A percentile compares a stretch with the other conserved stretches of the same genome.
Evolutionary conservation across 2,113 vertebrate genomes (phyloP).

Genomic region (Sinosuthora webbiana): DNA sequence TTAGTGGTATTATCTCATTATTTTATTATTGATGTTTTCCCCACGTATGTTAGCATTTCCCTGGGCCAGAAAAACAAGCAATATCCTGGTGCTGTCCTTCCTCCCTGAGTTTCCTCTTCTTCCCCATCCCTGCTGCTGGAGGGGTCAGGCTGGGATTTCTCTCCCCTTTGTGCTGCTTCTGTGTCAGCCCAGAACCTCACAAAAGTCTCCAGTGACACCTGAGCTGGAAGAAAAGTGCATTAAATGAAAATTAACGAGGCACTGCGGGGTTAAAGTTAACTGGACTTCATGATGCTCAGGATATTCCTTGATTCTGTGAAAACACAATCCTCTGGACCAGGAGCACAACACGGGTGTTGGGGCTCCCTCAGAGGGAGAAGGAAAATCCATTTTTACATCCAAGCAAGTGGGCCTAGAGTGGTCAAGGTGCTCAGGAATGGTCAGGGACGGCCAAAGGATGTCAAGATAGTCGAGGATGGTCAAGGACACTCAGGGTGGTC

Average conservation of each 20-base stretch:
- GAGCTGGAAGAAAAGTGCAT: not conserved
- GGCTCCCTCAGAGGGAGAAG: not conserved
- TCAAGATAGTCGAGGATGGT: not conserved
- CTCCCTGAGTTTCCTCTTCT: not conserved
- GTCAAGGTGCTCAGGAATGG: not conserved
- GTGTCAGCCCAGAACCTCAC: too few species aligned
- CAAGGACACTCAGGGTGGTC: too few species aligned
- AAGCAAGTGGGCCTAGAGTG: too few species aligned
- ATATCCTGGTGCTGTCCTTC: not conserved
- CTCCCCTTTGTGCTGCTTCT: not conserved
- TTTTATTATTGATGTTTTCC: not conserved
- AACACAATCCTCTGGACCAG: not conserved
- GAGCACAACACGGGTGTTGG: not conserved
- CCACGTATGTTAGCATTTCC: fast-evolving
- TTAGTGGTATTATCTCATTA: not conserved
- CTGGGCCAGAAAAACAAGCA: not conserved
- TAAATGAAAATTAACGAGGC: not conserved
- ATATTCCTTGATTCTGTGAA: not conserved
- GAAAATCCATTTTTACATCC: not conserved
- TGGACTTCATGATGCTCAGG: not conserved
- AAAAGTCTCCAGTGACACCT: not conserved
- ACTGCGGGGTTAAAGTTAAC: fast-evolving
- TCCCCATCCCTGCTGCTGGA: not conserved
- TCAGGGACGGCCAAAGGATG: too few species aligned
- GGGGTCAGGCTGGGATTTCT: not conserved